Conservation (phyloP, 2,888 invertebrate genomes). For the Scotopteryx bipunctaria region DNA sequence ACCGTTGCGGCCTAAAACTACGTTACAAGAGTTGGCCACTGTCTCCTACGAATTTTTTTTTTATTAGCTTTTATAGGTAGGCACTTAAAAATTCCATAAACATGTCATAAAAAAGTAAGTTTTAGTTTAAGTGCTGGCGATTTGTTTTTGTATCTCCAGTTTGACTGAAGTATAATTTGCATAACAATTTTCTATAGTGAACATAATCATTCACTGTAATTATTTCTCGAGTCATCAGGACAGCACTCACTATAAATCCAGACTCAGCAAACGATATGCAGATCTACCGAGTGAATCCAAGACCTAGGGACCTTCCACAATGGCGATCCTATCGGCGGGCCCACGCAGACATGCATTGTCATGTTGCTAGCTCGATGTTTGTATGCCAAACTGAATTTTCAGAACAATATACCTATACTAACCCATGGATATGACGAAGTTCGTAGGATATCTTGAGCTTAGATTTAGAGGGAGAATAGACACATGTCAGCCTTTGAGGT, state of each 20-base stretch:
- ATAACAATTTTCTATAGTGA: too few relatives aligned
- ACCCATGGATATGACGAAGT: background rate
- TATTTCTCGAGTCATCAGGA: too few relatives aligned
- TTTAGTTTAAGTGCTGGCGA: too few relatives aligned
- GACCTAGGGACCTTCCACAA: slow-evolving; percentile 41
- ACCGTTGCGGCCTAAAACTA: too few relatives aligned
- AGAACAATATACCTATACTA: background rate
- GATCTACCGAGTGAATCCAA: slow-evolving; percentile 43
- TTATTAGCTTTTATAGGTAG: too few relatives aligned
- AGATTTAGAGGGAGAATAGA: background rate
- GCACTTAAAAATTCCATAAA: too few relatives aligned
- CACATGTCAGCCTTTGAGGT: background rate
- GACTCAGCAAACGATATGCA: slow-evolving; percentile 33
- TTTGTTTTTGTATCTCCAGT: too few relatives aligned
- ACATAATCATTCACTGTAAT: too few relatives aligned
- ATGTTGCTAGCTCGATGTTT: slow-evolving; percentile 17
- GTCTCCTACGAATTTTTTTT: too few relatives aligned
- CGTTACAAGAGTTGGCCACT: too few relatives aligned
- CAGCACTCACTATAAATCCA: background rate
- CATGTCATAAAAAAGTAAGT: too few relatives aligned
- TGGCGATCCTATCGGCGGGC: slow-evolving; percentile 46
- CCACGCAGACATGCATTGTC: slow-evolving; percentile 44
- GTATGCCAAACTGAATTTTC: slow-evolving; percentile 6
- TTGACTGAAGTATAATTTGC: too few relatives aligned
- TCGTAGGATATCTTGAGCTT: background rate